Base-by-base conservation (phyloP, 2,888 invertebrate genomes). In the Dinocampus coccinellae region DNA sequence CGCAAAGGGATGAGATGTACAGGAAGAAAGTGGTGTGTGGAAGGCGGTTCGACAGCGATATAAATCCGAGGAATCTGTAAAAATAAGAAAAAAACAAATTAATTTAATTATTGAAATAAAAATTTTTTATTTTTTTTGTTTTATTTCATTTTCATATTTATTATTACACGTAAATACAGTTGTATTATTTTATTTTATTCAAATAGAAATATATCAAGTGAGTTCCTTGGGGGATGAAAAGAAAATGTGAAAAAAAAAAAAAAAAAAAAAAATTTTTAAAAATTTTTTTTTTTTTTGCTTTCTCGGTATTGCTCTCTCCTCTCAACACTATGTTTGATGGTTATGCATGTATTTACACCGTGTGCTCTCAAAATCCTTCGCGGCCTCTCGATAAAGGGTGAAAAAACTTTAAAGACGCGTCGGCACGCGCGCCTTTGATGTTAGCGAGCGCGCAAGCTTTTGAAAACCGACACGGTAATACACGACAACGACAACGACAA, bases 331-430 rank as follows among this genome's bases (percentile, higher is more conserved):
- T 65, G 63, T 66, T 67, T 29, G 29, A n/a, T n/a, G n/a, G 73
- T 76, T 77, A 75, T 73, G 71, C 72, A 16, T 47, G 47, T 7
- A 39, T 39, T n/a, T 47, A 16, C 47, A 16, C 20, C 16, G 47
- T 70, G 52, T 70, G 74, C 64, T 75, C 75, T 75, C 73, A 69
- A 75, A 77, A 78, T 77, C 77, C 78, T 78, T 80, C 78, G 79
- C 81, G 79, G 82, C 78, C 78, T 80, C 78, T 80, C 81, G 79
- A 82, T 82, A 82, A 83, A 82, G 84, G 83, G 81, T 81, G 77
- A 81, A 82, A 83, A 83, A 83, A 85, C 80, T 84, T 84, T 82
- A 78, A 84, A 83, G 82, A 83, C 83, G 81, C 78, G 81, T 76
- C 71, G 72, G 71, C 77, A 72, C 74, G 69, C 68, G 77, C 75